These are phyloP conservation scores for Aphodius granarius DNA, from an alignment of 2,888 invertebrate species.

Conservation along the genomic window DNA sequence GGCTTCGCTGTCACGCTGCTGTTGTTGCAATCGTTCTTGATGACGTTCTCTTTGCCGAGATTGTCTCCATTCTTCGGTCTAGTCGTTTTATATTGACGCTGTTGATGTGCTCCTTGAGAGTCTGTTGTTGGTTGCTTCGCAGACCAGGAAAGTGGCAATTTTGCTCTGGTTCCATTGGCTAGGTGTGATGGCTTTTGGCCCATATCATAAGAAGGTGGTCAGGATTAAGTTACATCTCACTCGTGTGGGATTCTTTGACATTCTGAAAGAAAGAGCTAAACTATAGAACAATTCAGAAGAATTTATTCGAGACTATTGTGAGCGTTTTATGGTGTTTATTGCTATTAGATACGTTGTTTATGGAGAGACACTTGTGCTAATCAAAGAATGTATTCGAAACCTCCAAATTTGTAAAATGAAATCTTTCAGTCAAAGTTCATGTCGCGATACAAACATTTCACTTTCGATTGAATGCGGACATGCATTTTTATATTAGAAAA, in stretches of 20 bases:
- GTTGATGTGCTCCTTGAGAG: slow-evolving; percentile 48
- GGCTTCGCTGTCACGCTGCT: slow-evolving; percentile 11
- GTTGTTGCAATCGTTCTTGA: slow-evolving; percentile 25
- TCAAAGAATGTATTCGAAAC: neutral
- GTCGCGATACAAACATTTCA: neutral
- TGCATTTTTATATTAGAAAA: neutral
- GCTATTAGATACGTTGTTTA: neutral
- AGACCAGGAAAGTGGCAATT: slow-evolving; percentile 77
- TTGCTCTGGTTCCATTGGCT: slow-evolving; percentile 55
- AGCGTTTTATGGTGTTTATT: too few relatives aligned
- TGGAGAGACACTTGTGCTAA: neutral
- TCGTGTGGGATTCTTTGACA: neutral
- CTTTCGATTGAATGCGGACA: neutral
- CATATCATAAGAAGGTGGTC: slow-evolving; percentile 44
- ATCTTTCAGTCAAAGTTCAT: neutral
- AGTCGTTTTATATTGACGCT: slow-evolving; percentile 51
- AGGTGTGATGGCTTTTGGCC: slow-evolving; percentile 59
- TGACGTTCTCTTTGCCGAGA: slow-evolving; percentile 20
- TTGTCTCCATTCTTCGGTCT: slow-evolving; percentile 41
- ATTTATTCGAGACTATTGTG: too few relatives aligned
- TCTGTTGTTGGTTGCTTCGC: slow-evolving; percentile 59
- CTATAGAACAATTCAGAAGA: too few relatives aligned
- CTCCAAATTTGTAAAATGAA: slow-evolving; percentile 3
- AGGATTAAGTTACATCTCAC: neutral
- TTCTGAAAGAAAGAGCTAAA: neutral